phyloP scores from a whole-genome alignment of 2,113 vertebrate species.

The Cygnus buccinator region DNA sequence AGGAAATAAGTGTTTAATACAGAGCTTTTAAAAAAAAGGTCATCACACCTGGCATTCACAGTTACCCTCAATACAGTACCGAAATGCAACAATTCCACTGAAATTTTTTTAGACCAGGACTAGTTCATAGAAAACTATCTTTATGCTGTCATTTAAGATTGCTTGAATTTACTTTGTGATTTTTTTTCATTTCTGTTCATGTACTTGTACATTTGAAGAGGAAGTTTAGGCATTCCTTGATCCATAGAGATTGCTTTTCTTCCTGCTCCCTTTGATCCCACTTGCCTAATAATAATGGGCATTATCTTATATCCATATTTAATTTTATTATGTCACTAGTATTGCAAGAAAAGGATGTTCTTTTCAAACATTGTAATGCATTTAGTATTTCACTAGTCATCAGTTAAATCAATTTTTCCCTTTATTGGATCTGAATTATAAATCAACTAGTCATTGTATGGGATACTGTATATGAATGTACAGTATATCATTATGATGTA shows the following conservation, averaged over 20 bases:
- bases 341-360: conserved; percentile 73
- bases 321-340: conserved; percentile 73
- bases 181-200: conserved; percentile 3
- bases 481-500: conserved; percentile 82
- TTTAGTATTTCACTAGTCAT: conserved; percentile 79
- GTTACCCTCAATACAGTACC: fast-evolving
- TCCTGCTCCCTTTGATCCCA: conserved; percentile 57
- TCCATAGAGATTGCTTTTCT: conserved; percentile 54
- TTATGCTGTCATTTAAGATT: background rate
- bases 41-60: background rate
- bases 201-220: conserved; percentile 7
- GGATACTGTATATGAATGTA: conserved; percentile 78
- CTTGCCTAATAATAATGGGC: conserved; percentile 72
- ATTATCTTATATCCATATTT: conserved; percentile 75
- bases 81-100: fast-evolving
- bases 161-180: conserved; percentile 4
- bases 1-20: background rate
- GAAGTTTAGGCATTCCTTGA: conserved; percentile 40
- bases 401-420: conserved; percentile 80
- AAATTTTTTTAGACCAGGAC: background rate
- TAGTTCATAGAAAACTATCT: background rate
- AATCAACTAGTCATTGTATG: conserved; percentile 79
- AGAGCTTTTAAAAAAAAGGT: background rate
- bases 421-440: conserved; percentile 81
- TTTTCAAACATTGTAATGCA: conserved; percentile 77